Percentiles rank a stretch among this genome's conserved stretches.
Conservation (phyloP, 1,140 invertebrate genomes). For the Diprion similis region DNA sequence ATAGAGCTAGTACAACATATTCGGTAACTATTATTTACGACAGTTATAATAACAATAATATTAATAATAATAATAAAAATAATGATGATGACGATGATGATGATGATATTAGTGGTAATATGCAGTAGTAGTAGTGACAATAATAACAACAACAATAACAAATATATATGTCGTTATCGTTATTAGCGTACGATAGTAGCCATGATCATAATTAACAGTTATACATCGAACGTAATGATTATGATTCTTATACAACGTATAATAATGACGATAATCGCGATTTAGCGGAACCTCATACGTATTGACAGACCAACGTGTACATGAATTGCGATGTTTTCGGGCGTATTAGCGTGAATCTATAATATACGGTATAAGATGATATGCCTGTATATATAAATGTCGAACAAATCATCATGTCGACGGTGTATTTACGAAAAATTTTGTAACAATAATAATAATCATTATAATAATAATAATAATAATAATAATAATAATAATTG, state of each 20-base stretch:
- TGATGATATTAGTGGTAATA: background rate
- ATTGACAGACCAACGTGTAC: no score
- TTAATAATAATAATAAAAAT: background rate
- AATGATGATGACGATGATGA: background rate
- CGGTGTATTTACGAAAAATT: no score
- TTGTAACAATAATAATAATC: no score
- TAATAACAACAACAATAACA: no score
- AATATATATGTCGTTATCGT: no score
- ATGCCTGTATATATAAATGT: background rate
- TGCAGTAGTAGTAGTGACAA: no score
- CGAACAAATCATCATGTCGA: background rate
- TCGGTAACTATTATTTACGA: no score
- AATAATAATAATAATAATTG: conserved; percentile 10
- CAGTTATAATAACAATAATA: no score
- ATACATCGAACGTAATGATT: background rate
- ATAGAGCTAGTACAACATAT: no score
- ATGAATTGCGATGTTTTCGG: no score
- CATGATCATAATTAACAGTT: background rate
- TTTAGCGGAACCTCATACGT: background rate
- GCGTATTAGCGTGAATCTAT: background rate
- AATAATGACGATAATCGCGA: background rate
- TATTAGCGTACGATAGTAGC: no score
- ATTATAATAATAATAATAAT: conserved; percentile 5
- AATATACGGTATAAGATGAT: background rate
- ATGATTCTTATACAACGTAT: background rate